Conservation (phyloP, 64 coral and sea anemone genomes). For the Astreopora myriophthalma region DNA sequence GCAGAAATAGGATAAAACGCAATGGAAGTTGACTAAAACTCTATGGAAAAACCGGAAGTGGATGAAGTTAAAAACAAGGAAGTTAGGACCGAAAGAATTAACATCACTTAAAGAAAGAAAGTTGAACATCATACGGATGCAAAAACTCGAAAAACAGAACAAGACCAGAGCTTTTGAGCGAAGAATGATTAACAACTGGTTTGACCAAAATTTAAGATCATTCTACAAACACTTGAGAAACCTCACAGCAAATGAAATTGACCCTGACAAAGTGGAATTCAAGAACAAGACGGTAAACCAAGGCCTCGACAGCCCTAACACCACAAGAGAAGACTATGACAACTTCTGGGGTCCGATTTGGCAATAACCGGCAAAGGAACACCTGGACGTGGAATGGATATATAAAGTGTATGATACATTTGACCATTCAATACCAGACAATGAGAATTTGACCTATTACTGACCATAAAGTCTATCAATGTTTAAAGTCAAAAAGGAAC, state of each 20-base stretch:
- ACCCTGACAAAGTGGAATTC: constrained; percentile 22
- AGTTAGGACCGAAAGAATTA: constrained; percentile 1
- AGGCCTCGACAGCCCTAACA: constrained; percentile 16
- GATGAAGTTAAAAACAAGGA: constrained; percentile 1
- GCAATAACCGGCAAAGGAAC: neutral
- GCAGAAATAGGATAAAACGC: constrained; percentile 13
- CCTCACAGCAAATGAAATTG: constrained; percentile 33
- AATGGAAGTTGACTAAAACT: constrained; percentile 6
- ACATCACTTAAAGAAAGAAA: neutral
- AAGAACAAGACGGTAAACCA: constrained; percentile 22
- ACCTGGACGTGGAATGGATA: too few species aligned
- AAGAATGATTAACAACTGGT: constrained; percentile 18
- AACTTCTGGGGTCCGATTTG: neutral
- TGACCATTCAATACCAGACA: too few species aligned
- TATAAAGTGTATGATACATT: too few species aligned
- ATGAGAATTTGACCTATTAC: neutral
- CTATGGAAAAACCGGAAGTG: neutral
- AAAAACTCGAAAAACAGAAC: neutral
- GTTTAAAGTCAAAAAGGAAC: constrained; percentile 21
- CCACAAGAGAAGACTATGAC: neutral
- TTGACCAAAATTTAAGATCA: constrained; percentile 24
- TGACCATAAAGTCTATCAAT: constrained; percentile 22
- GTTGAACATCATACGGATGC: neutral
- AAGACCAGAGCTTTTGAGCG: constrained; percentile 20
- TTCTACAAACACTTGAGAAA: constrained; percentile 42